Base-by-base conservation (phyloP, 1,140 invertebrate species). In the Maconellicoccus hirsutus region DNA sequence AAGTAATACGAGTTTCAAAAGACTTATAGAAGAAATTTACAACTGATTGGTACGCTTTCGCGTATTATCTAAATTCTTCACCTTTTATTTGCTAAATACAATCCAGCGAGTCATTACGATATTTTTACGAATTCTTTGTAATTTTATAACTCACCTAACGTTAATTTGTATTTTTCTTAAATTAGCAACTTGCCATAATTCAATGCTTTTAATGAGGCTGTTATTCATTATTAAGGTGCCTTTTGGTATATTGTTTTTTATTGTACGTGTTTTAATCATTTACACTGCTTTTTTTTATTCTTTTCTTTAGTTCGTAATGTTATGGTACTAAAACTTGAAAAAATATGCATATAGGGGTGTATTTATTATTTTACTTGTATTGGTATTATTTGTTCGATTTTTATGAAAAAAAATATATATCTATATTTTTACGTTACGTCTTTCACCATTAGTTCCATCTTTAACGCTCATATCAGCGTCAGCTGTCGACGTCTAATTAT, bases 161-260 rank as follows among this genome's bases (percentile, higher is more conserved):
- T 59, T 59, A 4, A 19, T 16, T 4, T 59, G 4, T 59, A 7
- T n/a, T 59, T 22, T 59, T 19, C 29, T 33, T 6, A 33, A 19
- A 16, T 52, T 52, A 22, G 61, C 61, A 66, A 66, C 25, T 66
- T 66, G 61, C 61, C 61, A 66, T 66, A 66, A 66, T 66, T 22
- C 61, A 12, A 26, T 66, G 61, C 61, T 66, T 66, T 22, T 66
- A 66, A 16, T 66, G 19, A 66, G 61, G 61, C 61, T 66, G 61
- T 66, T 66, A 26, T 25, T 66, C 10, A 8, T 66, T 66, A 26
- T 66, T n/a, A 66, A 66, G 61, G 61, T 66, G 61, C 61, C 61
- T 66, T 66, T 66, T 66, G 22, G 21, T 23, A 25, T 6, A 66
- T 66, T 66, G 61, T 66, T 66, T 66, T 66, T 26, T 52, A 52